A percentile compares a stretch with the other conserved stretches of the same genome.
Conservation (phyloP, 30 jellyfish, hydroid and myxozoan species). For the Pelagia noctiluca region DNA sequence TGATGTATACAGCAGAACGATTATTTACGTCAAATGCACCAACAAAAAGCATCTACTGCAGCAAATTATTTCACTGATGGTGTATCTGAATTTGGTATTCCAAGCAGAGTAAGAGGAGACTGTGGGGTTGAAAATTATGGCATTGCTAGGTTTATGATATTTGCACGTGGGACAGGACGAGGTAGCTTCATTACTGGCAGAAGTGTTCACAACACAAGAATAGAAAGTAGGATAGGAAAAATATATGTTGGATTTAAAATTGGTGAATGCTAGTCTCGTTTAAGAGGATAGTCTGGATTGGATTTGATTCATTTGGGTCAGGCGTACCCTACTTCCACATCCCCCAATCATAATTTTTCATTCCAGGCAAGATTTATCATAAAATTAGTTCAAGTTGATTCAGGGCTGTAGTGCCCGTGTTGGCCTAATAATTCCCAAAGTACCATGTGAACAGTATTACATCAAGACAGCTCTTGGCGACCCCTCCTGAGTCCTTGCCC, state of each 20-base stretch:
- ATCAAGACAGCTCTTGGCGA: too few relatives aligned
- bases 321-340: neutral
- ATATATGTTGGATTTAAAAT: neutral
- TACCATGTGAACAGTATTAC: too few relatives aligned
- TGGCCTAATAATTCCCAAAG: too few relatives aligned
- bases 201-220: conserved; percentile 26
- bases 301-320: neutral
- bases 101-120: conserved; percentile 63
- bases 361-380: neutral
- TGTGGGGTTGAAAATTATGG: conserved; percentile 48
- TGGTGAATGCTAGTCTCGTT: too few relatives aligned
- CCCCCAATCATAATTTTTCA: neutral
- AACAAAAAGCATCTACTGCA: conserved; percentile 45
- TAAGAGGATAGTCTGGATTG: too few relatives aligned
- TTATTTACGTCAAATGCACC: conserved; percentile 29
- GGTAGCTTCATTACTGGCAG: conserved; percentile 41
- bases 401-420: too few relatives aligned
- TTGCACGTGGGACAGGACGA: conserved; percentile 56
- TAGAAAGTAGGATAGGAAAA: conserved; percentile 17
- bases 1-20: conserved; percentile 45
- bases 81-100: conserved; percentile 17
- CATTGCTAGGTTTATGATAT: conserved; percentile 47
- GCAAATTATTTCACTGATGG: conserved; percentile 4
- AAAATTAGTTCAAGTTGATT: neutral
- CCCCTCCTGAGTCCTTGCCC: too few relatives aligned